phyloP scores from a whole-genome alignment of 1,140 invertebrate genomes.

The Bombus ignitus region DNA sequence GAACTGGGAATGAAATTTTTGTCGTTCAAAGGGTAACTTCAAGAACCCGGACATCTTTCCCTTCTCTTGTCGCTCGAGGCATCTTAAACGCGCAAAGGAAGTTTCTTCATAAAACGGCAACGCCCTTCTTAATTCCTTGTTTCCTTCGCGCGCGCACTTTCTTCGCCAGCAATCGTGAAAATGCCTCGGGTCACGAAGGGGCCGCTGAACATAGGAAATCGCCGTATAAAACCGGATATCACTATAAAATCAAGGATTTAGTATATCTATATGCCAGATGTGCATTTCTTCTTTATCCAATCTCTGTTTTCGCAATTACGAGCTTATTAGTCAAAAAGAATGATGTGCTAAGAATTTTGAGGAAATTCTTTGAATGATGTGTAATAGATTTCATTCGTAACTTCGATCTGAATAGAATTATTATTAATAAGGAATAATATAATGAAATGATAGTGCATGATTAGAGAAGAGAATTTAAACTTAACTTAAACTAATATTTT shows the following conservation, averaged over 20 bases:
- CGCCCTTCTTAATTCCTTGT: conserved; percentile 68
- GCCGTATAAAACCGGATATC: conserved; percentile 28
- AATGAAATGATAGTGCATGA: too few species aligned
- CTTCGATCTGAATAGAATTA: too few species aligned
- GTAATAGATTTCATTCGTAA: too few species aligned
- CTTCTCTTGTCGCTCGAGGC: conserved; percentile 41
- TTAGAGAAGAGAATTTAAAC: too few species aligned
- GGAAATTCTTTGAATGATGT: neutral
- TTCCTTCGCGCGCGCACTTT: conserved; percentile 61
- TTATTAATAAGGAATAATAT: too few species aligned
- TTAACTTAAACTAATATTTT: too few species aligned
- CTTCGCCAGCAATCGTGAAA: conserved; percentile 57
- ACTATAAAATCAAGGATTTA: conserved; percentile 13
- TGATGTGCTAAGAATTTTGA: neutral
- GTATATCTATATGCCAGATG: too few species aligned
- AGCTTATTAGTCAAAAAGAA: neutral
- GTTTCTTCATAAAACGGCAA: conserved; percentile 58
- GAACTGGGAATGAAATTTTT: conserved; percentile 56
- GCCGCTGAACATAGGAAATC: conserved; percentile 62
- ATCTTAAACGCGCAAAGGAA: conserved; percentile 41
- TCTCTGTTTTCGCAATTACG: neutral
- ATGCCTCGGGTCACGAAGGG: conserved; percentile 50
- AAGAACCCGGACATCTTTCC: conserved; percentile 23
- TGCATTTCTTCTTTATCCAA: too few species aligned
- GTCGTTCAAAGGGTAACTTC: conserved; percentile 13